Evolutionary conservation across 2,888 invertebrate species (phyloP).

Genomic region (Crocallis elinguaria): DNA sequence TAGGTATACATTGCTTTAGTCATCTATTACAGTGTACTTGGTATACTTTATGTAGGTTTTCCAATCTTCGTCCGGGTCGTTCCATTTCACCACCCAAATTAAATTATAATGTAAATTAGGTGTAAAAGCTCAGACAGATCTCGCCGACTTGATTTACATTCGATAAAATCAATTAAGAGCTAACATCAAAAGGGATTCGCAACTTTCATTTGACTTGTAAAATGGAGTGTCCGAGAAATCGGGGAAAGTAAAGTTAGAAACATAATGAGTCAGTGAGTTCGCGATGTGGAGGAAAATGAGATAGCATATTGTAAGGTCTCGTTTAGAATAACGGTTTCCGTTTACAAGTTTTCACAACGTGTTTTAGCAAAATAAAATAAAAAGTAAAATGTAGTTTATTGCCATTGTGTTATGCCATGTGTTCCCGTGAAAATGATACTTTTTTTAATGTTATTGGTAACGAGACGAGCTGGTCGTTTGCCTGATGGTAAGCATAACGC

Average conservation of each 20-base stretch:
- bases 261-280: slow-evolving; percentile 15
- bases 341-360: too few species aligned
- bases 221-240: slow-evolving; percentile 44
- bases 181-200: slow-evolving; percentile 54
- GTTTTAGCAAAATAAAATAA: too few species aligned
- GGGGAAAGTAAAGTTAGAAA: slow-evolving; percentile 5
- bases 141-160: slow-evolving; percentile 49
- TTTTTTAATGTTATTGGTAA: too few species aligned
- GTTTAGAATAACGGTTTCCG: slow-evolving; percentile 3
- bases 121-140: slow-evolving; percentile 39
- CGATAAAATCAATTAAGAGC: slow-evolving; percentile 55
- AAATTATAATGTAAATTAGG: slow-evolving; percentile 49
- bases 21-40: too few species aligned
- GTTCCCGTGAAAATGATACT: too few species aligned
- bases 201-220: slow-evolving; percentile 51
- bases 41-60: too few species aligned
- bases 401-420: too few species aligned
- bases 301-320: slow-evolving; percentile 10
- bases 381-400: too few species aligned
- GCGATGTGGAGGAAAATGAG: slow-evolving; percentile 19
- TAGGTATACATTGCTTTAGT: too few species aligned
- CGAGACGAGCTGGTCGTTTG: too few species aligned
- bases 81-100: slow-evolving; percentile 25
- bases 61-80: neutral
- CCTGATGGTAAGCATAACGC: too few species aligned